Evolutionary conservation across 2,888 invertebrate genomes (phyloP).

Genomic region (Carterocephalus palaemon): DNA sequence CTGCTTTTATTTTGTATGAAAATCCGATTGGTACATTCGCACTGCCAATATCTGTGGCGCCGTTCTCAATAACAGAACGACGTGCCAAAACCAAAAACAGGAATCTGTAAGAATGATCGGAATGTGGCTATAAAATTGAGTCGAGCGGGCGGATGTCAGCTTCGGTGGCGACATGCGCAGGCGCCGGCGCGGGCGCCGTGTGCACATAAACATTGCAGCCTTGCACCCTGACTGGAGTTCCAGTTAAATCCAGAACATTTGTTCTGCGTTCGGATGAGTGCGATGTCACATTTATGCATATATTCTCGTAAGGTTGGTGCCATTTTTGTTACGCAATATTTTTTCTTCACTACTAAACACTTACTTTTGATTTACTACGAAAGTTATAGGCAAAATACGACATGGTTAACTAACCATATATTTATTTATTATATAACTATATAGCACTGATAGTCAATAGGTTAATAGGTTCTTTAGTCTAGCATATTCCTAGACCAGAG

Average conservation of each 20-base stretch:
- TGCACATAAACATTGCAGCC: conserved; percentile 36
- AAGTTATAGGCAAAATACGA: background rate
- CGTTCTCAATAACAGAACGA: conserved; percentile 45
- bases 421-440: no score
- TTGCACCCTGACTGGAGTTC: conserved; percentile 34
- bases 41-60: conserved; percentile 37
- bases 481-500: no score
- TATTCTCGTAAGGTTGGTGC: no score
- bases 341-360: no score
- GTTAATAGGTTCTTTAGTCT: no score
- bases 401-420: no score
- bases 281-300: no score
- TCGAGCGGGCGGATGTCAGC: conserved; percentile 48
- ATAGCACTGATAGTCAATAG: no score
- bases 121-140: conserved; percentile 66
- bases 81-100: conserved; percentile 50
- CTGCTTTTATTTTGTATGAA: background rate
- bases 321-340: no score
- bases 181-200: conserved; percentile 48
- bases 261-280: no score
- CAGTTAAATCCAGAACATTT: background rate
- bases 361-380: background rate
- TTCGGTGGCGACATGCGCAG: conserved; percentile 49
- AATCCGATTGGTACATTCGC: conserved; percentile 3
- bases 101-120: conserved; percentile 57